A percentile compares a stretch with the other conserved stretches of the same genome.
These are phyloP conservation scores for Suricata suricatta DNA, from an alignment of 2,113 vertebrate genomes.

Conservation along the genomic window DNA sequence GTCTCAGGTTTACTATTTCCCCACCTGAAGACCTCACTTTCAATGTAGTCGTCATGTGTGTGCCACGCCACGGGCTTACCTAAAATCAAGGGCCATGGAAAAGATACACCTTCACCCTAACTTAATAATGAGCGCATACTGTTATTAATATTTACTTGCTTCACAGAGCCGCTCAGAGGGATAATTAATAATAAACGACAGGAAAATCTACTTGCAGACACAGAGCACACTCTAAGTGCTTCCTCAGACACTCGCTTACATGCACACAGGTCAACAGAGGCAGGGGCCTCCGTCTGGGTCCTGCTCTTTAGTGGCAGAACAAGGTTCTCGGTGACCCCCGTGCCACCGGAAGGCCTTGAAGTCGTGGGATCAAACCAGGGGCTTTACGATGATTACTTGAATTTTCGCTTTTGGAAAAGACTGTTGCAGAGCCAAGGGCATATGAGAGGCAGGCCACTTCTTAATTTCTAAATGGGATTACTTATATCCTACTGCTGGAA, in stretches of 20 bases:
- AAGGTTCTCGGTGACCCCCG: not conserved
- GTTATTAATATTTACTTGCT: constrained; percentile 58
- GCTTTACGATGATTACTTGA: not conserved
- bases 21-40: not conserved
- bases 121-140: constrained; percentile 7
- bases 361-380: not conserved
- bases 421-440: not conserved
- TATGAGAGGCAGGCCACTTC: not conserved
- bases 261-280: not conserved
- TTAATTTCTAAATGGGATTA: constrained; percentile 50
- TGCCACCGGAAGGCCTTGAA: not conserved
- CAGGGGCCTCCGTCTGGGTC: not conserved
- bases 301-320: not conserved
- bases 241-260: not conserved
- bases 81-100: not conserved
- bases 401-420: not conserved
- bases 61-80: not conserved
- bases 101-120: not conserved
- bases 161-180: not conserved
- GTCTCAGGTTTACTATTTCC: not conserved
- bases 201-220: constrained; percentile 23
- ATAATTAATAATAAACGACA: constrained; percentile 45
- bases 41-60: not conserved
- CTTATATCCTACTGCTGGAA: not conserved
- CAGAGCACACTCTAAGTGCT: not conserved